phyloP scores from a whole-genome alignment of 2,113 vertebrate species.

The Ageneiosus marmoratus region DNA sequence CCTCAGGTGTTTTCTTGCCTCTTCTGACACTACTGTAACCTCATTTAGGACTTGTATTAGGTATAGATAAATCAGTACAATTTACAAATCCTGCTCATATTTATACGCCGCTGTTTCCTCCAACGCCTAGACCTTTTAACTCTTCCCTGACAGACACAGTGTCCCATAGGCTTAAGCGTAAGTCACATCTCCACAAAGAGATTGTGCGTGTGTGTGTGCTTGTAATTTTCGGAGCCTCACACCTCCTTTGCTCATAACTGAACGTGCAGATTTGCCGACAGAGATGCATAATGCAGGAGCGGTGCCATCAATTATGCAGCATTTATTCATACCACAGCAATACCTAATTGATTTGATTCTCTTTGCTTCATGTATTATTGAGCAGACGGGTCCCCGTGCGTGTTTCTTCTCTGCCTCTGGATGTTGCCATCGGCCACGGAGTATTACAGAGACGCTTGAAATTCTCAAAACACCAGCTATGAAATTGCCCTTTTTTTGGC shows the following conservation, averaged over 20 bases:
- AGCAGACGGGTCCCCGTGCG: conserved; percentile 52
- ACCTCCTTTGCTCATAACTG: conserved; percentile 54
- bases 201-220: not conserved
- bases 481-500: conserved; percentile 24
- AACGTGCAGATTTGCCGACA: conserved; percentile 59
- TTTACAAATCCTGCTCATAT: not conserved
- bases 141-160: not conserved
- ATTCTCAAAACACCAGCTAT: not conserved
- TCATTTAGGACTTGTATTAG: not conserved
- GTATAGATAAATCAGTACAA: not conserved
- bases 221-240: conserved; percentile 50
- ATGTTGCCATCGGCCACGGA: conserved; percentile 30
- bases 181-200: not conserved
- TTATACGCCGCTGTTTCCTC: not conserved
- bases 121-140: not conserved
- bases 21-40: not conserved
- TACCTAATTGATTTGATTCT: conserved; percentile 70
- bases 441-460: conserved; percentile 21
- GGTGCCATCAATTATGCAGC: conserved; percentile 68
- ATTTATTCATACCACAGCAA: conserved; percentile 69
- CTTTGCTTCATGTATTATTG: conserved; percentile 69
- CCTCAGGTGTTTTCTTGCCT: not conserved
- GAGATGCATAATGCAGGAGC: conserved; percentile 65
- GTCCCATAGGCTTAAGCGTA: conserved; percentile 25
- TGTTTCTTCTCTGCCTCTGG: conserved; percentile 41